These are phyloP conservation scores for Alentia gelatinosa DNA, from an alignment of 2,888 invertebrate species.

Conservation along the genomic window DNA sequence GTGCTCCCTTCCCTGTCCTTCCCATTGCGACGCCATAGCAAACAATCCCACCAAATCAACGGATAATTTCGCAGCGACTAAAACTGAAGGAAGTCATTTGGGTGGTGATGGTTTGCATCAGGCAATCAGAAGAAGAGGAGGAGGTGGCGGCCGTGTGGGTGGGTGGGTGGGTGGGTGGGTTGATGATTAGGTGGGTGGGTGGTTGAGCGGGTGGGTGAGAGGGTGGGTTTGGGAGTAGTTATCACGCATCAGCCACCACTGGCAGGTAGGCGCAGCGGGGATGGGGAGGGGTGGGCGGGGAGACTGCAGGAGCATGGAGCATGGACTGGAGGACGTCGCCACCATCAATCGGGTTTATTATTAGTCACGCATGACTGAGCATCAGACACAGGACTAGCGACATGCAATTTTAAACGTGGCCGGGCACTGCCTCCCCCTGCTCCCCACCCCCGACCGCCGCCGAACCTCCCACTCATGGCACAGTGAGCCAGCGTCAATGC, in stretches of 20 bases:
- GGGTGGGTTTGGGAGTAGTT: not conserved
- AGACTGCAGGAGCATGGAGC: not conserved
- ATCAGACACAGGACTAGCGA: not conserved
- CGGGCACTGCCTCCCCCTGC: not conserved
- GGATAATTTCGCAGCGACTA: conserved; percentile 27
- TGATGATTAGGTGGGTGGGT: not conserved
- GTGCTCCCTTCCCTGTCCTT: not conserved
- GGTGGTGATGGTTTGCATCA: conserved; percentile 20
- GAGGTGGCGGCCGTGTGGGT: not conserved
- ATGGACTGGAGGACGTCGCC: not conserved
- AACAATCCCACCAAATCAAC: not conserved
- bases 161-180: not conserved
- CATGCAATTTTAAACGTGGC: conserved; percentile 36
- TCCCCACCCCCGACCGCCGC: not conserved
- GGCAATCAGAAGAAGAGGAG: not conserved
- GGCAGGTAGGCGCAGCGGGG: not conserved
- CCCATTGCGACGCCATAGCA: not conserved
- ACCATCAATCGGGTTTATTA: conserved; percentile 36
- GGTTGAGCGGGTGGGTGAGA: not conserved
- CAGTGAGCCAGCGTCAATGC: not conserved
- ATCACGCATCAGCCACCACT: not conserved
- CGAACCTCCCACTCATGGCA: not conserved
- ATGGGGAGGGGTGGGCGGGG: not conserved
- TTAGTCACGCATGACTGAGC: not conserved
- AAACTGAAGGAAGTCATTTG: conserved; percentile 36